Base-by-base conservation (phyloP, 1,140 invertebrate species). In the Marisa cornuarietis region DNA sequence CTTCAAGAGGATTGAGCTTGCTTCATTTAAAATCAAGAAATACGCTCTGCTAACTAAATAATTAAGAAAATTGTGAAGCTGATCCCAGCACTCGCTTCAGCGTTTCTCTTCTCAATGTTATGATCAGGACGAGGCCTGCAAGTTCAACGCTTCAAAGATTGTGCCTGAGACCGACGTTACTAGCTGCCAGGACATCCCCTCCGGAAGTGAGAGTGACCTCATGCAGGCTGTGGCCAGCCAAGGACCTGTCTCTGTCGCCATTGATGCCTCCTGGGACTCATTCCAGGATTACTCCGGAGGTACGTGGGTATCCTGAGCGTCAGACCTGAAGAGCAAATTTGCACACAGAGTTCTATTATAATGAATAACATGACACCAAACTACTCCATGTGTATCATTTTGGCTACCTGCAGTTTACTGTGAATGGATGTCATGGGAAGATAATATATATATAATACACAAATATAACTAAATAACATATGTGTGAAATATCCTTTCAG, bases 191-290 rank as follows among this genome's bases (percentile, higher is more conserved):
- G 96, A 98, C 90, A 93, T 89, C 76, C 61, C 74, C 71, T 74
- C 78, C 71, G 89, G 85, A 16, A 84, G 85, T 73, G 94, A 97
- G 90, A 82, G 93, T 20, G 92, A 94, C 78, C 83, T 92, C 65
- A 86, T 88, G 83, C 24, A 92, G 72, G 95, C 95, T 77, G 93
- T 98, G 78, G 96, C 96, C 71, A 96, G 95, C 7, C 91, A 96
- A 81, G 91, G 91, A 20, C 91, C 91, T 31, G 81, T 92, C 73
- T 90, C 90, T 62, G 91, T 92, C 22, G 92, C 90, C 58, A 92
- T 92, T 81, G 91, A 92, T 84, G 91, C 91, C 22, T 80, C 83
- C 31, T 84, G 87, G 73, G 16, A 24, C 16, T 86, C 85, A 0
- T 88, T 88, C 83, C 85, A 86, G 72, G 73, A 83, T 18, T 88